Evolutionary conservation across 2,797 vertebrate species (phyloP).

Genomic region (Cirrhinus molitorella): DNA sequence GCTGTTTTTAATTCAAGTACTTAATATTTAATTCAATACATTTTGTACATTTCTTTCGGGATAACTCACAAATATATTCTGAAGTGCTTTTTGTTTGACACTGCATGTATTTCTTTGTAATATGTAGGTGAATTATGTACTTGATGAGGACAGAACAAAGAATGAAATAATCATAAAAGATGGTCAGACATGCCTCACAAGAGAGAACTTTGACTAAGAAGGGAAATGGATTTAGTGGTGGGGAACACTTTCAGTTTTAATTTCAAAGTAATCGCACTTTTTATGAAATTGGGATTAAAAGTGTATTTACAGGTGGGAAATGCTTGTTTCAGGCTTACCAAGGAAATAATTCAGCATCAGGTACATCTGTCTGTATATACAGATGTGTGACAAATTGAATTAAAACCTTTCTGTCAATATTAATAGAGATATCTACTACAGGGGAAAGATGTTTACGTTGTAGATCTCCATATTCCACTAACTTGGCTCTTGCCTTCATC

Average conservation of each 20-base stretch:
- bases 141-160: constrained; percentile 1
- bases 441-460: constrained; percentile 31
- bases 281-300: neutral
- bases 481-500: constrained; percentile 20
- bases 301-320: constrained; percentile 36
- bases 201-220: constrained; percentile 17
- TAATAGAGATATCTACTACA: neutral
- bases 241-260: neutral
- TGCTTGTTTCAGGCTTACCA: constrained; percentile 9
- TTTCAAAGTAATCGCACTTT: neutral
- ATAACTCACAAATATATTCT: neutral
- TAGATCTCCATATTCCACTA: constrained; percentile 32
- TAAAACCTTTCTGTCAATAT: neutral
- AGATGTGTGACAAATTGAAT: neutral
- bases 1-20: constrained; percentile 2
- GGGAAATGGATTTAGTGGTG: constrained; percentile 38
- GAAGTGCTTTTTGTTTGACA: neutral
- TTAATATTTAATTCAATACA: neutral
- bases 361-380: neutral
- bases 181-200: constrained; percentile 12
- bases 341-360: constrained; percentile 9
- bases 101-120: constrained; percentile 11
- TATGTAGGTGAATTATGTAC: constrained; percentile 9
- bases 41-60: neutral
- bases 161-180: constrained; percentile 12